Base-by-base conservation (phyloP, 2,113 vertebrate genomes). In the Blennius ocellaris region DNA sequence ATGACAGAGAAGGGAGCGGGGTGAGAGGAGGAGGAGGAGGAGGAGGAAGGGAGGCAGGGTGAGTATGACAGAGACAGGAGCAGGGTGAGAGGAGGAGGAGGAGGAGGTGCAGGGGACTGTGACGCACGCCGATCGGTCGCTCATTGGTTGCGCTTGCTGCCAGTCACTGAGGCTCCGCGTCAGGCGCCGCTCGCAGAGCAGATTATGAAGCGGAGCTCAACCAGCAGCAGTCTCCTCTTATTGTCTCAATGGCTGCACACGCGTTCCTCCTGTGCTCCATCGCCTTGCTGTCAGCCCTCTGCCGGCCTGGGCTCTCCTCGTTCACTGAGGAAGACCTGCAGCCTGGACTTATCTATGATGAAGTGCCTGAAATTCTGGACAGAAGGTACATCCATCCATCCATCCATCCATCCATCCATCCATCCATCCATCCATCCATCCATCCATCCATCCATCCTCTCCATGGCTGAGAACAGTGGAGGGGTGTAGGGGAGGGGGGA, bases 161-260 rank as follows among this genome's bases (percentile, higher is more conserved):
- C 89, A 75, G 80, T 93, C 90, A 83, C 56, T 73, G 68, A 76
- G 78, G 88, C 88, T 84, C 78, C 77, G 90, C 90, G 87, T 84
- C 84, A 84, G 90, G 89, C 87, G 76, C 88, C 90, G 92, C 85
- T 87, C 61, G 91, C 78, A 92, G 90, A 93, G 92, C 93, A 93
- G 93, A 94, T 94, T 93, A 94, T 93, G 92, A 93, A 93, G 92
- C 90, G 88, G 88, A 88, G 86, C 91, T 92, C 87, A 15, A 76
- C 82, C 89, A 89, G 89, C 86, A 73, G 88, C 92, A 92, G 90
- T 93, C 89, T 92, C 87, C 85, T 91, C 83, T 87, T 68, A 82
- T 92, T 90, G 93, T 93, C 94, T 94, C 93, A 80, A 94, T 94
- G 94, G 94, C 93, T 91, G 88, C 92, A 89, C 92, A 93, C 92